These are phyloP conservation scores for Pogona vitticeps DNA, from an alignment of 2,113 vertebrate species.

Conservation along the genomic window DNA sequence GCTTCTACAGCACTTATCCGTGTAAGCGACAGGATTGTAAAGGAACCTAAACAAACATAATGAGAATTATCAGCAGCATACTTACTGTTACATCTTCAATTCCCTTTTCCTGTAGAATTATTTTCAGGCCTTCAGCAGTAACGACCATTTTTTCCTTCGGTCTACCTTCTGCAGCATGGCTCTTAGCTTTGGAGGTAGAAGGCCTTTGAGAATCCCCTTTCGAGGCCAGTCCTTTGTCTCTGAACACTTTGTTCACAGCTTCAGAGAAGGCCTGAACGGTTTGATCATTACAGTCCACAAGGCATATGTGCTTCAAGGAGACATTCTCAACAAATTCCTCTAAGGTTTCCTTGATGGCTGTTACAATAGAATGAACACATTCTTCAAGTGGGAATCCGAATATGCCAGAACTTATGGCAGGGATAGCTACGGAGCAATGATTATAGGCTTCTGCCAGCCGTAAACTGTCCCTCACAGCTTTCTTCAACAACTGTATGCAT, in stretches of 20 bases:
- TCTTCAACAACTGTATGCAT: constrained; percentile 61
- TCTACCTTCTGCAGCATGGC: accelerated
- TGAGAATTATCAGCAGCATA: constrained; percentile 11
- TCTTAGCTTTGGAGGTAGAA: not conserved
- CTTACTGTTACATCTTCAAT: constrained; percentile 83
- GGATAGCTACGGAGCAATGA: constrained; percentile 82
- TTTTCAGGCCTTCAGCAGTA: constrained; percentile 79
- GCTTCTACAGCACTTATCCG: not conserved
- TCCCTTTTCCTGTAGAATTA: constrained; percentile 72
- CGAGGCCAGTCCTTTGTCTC: accelerated
- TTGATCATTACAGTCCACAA: constrained; percentile 74
- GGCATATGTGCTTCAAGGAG: constrained; percentile 78
- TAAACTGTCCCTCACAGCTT: constrained; percentile 72
- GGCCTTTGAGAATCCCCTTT: accelerated
- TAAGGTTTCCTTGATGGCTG: constrained; percentile 77
- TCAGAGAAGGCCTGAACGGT: constrained; percentile 64
- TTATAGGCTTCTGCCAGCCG: constrained; percentile 63
- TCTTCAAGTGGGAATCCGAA: constrained; percentile 76
- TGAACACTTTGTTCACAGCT: constrained; percentile 67
- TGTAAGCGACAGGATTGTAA: too few species aligned
- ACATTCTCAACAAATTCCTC: constrained; percentile 17
- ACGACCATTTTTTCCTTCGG: constrained; percentile 7
- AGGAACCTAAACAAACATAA: too few species aligned
- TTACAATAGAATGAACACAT: constrained; percentile 77
- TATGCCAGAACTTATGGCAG: constrained; percentile 78